Percentiles rank a stretch among this genome's conserved stretches.
Conservation (phyloP, 1,140 invertebrate genomes). For the Aporrectodea caliginosa region DNA sequence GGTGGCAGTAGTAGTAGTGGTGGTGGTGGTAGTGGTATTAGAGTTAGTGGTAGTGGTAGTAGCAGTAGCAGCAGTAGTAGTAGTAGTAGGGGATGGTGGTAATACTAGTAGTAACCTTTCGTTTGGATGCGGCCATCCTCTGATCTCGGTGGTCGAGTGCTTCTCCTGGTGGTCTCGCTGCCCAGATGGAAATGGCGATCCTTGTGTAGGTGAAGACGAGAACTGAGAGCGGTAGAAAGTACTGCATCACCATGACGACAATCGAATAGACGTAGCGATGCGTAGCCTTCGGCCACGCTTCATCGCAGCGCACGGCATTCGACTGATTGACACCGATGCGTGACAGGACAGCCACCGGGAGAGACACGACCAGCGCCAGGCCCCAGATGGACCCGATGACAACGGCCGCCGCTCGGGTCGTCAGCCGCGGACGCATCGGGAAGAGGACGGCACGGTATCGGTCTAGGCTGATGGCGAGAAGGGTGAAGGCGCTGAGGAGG, state of each 20-base stretch:
- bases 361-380: constrained; percentile 72
- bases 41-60: too few species aligned
- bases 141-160: constrained; percentile 75
- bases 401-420: constrained; percentile 66
- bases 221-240: constrained; percentile 75
- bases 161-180: constrained; percentile 77
- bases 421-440: constrained; percentile 74
- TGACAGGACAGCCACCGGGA: constrained; percentile 72
- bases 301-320: constrained; percentile 53
- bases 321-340: constrained; percentile 31
- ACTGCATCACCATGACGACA: constrained; percentile 76
- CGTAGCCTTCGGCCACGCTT: constrained; percentile 17
- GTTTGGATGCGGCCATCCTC: constrained; percentile 77
- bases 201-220: constrained; percentile 80
- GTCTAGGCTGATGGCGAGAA: constrained; percentile 80
- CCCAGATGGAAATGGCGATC: constrained; percentile 83
- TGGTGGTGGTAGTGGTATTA: too few species aligned
- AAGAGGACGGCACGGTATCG: constrained; percentile 83
- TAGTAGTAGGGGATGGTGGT: too few species aligned
- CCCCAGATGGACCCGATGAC: constrained; percentile 73
- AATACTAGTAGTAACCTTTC: constrained; percentile 68
- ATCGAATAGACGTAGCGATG: constrained; percentile 62
- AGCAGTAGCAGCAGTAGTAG: too few species aligned
- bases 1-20: too few species aligned
- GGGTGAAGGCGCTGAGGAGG: constrained; percentile 68